Base-by-base conservation (phyloP, 2,113 vertebrate genomes). In the Suricata suricatta region DNA sequence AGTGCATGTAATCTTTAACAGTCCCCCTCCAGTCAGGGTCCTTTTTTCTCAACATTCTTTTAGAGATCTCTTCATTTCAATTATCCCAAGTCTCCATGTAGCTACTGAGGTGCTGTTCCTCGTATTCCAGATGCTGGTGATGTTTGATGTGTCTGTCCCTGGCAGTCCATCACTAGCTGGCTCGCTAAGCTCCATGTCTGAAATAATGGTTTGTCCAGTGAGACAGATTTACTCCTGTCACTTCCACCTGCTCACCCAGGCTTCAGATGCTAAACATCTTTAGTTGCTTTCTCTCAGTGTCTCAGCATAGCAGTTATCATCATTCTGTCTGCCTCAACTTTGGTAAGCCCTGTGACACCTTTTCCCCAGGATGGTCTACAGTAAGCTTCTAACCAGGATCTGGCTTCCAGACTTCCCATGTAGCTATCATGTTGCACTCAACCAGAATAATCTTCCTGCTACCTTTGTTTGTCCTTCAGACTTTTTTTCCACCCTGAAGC, bases 21-120 rank as follows among this genome's bases (percentile, higher is more conserved):
- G 31, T 44, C 15, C 27, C 1, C 29, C 17, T 17, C 7, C 0
- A 19, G 0, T 54, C n/a, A 8, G 15, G 25, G 2, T 27, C 16
- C 5, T 41, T 85, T 66, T 69, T 17, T 8, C 44, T 79, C 31
- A 33, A 31, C 21, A 7, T 41, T 64, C 33, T 77, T 21, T 82
- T 63, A 31, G 79, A 41, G 31, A 38, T 25, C 41, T 15, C 12
- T 21, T 64, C 71, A 31, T 10, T 63, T 33, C 35, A 29, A 1
- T 7, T 35, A 35, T 7, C 1, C 14, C 29, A 44, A 12, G 17
- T n/a, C 23, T 27, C 17, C 10, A 25, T 33, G 50, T 52, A 71
- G 50, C 44, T 13, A 5, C 33, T 1, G 16, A 31, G 17, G 29
- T 47, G 69, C 14, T 14, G 38, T 16, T 76, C n/a, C 31, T 35